Evolutionary conservation across 1,140 invertebrate species (phyloP).

Genomic region (Panagrolaimus sp.): DNA sequence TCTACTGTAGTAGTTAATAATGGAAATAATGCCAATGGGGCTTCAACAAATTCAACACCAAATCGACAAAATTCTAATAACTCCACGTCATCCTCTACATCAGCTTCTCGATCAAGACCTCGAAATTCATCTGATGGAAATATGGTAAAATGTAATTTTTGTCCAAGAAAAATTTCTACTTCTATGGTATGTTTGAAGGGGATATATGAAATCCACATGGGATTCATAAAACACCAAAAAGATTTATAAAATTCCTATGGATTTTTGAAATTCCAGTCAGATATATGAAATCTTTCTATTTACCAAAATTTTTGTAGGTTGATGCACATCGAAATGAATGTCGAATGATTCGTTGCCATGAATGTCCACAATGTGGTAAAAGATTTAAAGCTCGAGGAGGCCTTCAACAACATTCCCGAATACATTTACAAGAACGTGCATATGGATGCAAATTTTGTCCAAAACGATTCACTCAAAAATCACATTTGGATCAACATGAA

Average conservation of each 20-base stretch:
- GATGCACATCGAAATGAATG: slow-evolving; percentile 63
- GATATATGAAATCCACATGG: background rate
- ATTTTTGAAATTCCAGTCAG: background rate
- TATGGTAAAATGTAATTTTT: slow-evolving; percentile 40
- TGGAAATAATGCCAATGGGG: background rate
- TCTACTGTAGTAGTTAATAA: background rate
- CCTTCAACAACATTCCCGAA: slow-evolving; percentile 54
- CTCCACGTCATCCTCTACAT: background rate
- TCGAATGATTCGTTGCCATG: slow-evolving; percentile 41
- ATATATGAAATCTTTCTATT: slow-evolving; percentile 13
- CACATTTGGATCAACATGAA: slow-evolving; percentile 57
- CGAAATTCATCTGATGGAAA: slow-evolving; percentile 31
- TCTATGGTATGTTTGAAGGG: slow-evolving; percentile 26
- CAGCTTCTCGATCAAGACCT: background rate
- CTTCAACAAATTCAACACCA: slow-evolving; percentile 11
- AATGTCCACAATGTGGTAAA: slow-evolving; percentile 47
- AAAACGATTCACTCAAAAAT: slow-evolving; percentile 55
- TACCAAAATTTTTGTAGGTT: slow-evolving; percentile 33
- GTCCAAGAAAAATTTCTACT: slow-evolving; percentile 41
- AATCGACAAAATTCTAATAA: background rate
- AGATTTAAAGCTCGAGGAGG: slow-evolving; percentile 56
- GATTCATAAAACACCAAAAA: no score
- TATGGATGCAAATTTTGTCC: slow-evolving; percentile 49
- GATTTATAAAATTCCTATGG: background rate
- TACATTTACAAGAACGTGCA: slow-evolving; percentile 55